Percentiles rank a stretch among this genome's conserved stretches.
Evolutionary conservation across 2,113 vertebrate genomes (phyloP).

Genomic region (Sminthopsis crassicaudata): DNA sequence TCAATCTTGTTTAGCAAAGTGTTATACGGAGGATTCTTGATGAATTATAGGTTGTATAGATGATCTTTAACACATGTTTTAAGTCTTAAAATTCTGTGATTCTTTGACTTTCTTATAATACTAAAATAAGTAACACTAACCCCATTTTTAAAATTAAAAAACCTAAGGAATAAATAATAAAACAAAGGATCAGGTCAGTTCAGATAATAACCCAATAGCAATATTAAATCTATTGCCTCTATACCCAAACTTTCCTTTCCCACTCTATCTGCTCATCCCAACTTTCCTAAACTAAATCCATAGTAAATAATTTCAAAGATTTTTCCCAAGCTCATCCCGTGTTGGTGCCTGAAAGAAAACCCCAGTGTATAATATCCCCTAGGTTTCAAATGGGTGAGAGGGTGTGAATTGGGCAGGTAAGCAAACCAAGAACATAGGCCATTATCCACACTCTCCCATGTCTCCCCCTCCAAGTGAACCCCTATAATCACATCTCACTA

Average conservation of each 20-base stretch:
- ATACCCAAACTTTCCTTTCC: not conserved
- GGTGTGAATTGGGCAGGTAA: not conserved
- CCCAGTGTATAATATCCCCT: not conserved
- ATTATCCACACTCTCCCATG: not conserved
- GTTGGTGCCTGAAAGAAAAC: not conserved
- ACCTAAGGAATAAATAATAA: not conserved
- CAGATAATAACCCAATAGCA: not conserved
- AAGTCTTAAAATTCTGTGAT: not conserved
- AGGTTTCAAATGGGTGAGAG: not conserved
- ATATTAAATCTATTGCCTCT: not conserved
- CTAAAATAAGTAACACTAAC: not conserved
- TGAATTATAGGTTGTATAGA: not conserved
- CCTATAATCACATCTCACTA: not conserved
- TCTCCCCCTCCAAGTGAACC: not conserved
- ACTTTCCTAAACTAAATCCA: not conserved
- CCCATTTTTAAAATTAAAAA: not conserved
- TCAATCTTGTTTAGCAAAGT: not conserved
- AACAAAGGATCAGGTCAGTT: not conserved
- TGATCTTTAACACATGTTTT: not conserved
- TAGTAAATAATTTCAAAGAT: not conserved
- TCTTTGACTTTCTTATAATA: not conserved
- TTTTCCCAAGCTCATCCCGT: not conserved
- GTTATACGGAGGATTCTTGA: not conserved
- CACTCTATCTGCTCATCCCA: not conserved
- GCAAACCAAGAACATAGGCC: not conserved